These are phyloP conservation scores for Chaenogobius annularis DNA, from an alignment of 2,113 vertebrate species.

Conservation along the genomic window DNA sequence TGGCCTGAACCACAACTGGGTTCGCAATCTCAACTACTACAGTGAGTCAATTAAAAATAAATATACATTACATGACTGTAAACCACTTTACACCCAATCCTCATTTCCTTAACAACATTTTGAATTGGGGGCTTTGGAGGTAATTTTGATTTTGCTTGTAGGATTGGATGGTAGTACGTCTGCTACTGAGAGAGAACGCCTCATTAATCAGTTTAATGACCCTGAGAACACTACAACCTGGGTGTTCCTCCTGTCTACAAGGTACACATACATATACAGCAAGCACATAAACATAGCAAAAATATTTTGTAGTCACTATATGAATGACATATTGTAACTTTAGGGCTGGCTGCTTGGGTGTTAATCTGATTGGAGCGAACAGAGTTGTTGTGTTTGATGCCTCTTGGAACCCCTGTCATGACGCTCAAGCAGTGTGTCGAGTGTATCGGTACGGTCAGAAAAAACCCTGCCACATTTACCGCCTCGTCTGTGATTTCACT, in stretches of 20 bases:
- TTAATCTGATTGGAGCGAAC: conserved; percentile 96
- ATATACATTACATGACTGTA: neutral
- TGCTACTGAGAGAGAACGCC: conserved; percentile 91
- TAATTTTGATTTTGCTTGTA: conserved; percentile 54
- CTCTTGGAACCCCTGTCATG: conserved; percentile 98
- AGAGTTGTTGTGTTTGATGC: conserved; percentile 97
- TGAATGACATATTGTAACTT: conserved; percentile 3
- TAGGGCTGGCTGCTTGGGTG: conserved; percentile 95
- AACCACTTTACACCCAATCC: neutral
- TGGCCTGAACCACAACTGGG: conserved; percentile 83
- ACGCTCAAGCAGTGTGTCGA: conserved; percentile 95
- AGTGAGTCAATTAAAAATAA: conserved; percentile 79
- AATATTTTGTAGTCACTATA: neutral
- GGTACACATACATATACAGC: conserved; percentile 62
- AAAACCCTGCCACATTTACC: conserved; percentile 95
- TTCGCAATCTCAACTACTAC: conserved; percentile 94
- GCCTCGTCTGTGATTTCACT: conserved; percentile 95
- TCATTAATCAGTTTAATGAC: conserved; percentile 99
- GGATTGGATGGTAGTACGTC: conserved; percentile 97
- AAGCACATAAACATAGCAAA: neutral
- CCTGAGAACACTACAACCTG: conserved; percentile 85
- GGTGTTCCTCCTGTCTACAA: conserved; percentile 95
- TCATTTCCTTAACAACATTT: neutral
- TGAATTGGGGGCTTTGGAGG: neutral
- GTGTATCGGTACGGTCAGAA: conserved; percentile 97